Base-by-base conservation (phyloP, 1,140 invertebrate genomes). In the Hypothenemus hampei region DNA sequence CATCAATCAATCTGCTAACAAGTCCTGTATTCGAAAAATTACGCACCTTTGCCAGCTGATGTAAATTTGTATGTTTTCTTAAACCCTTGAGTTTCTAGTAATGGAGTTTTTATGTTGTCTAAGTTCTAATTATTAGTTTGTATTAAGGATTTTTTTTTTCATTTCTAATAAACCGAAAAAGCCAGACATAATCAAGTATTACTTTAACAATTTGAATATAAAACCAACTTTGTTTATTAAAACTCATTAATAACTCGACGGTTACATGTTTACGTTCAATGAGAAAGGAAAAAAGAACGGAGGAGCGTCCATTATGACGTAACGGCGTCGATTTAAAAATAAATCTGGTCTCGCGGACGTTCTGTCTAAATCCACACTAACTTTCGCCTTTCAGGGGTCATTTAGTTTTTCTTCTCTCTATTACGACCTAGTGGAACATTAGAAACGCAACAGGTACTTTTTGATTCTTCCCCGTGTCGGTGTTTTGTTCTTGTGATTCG, bases 361-460 rank as follows among this genome's bases (percentile, higher is more conserved):
- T 37, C 20, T 37, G 48, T 11, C 29, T 20, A 33, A n/a, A 20
- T 51, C 21, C 15, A 53, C 40, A 40, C 39, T 4, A 40, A 50
- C 5, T 44, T 44, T 43, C 24, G 50, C 13, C 50, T 53, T 53
- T 53, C 23, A 53, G 50, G 40, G 50, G 50, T 53, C 50, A 53
- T 35, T 53, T 21, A 50, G 47, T 50, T 24, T 11, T 50, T 36
- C 21, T 43, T 20, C 36, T 31, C n/a, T n/a, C n/a, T n/a, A n/a
- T n/a, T n/a, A n/a, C n/a, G n/a, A n/a, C n/a, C n/a, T n/a, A n/a
- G n/a, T n/a, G n/a, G n/a, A n/a, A n/a, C n/a, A n/a, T n/a, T n/a
- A n/a, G n/a, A n/a, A n/a, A n/a, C n/a, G n/a, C n/a, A n/a, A n/a
- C n/a, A n/a, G n/a, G n/a, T n/a, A n/a, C n/a, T n/a, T n/a, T n/a